These are phyloP conservation scores for Proterorhinus semilunaris DNA, from an alignment of 2,113 vertebrate genomes.

Conservation along the genomic window DNA sequence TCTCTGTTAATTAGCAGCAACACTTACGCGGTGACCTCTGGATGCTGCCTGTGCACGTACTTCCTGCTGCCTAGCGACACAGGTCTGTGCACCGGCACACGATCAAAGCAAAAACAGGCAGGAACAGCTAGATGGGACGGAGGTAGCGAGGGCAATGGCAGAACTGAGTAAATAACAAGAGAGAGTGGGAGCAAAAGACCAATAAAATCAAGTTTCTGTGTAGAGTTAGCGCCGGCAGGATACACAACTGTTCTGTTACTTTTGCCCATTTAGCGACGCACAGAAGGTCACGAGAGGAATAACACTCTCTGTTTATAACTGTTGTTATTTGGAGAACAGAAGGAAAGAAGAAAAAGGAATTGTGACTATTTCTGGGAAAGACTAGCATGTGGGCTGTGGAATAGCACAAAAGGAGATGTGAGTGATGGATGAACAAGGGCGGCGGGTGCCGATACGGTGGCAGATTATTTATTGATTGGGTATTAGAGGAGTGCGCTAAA, in stretches of 20 bases:
- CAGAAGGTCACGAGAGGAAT: slow-evolving; percentile 41
- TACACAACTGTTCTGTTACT: slow-evolving; percentile 47
- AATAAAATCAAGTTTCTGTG: slow-evolving; percentile 34
- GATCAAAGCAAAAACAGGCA: slow-evolving; percentile 19
- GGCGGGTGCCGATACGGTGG: slow-evolving; percentile 53
- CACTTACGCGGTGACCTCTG: slow-evolving; percentile 69
- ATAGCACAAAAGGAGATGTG: slow-evolving; percentile 41
- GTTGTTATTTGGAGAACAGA: background rate
- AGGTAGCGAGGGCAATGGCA: slow-evolving; percentile 20
- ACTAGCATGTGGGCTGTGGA: slow-evolving; percentile 31
- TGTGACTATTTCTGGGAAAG: background rate
- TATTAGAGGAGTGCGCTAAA: slow-evolving; percentile 52
- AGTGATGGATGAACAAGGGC: slow-evolving; percentile 57
- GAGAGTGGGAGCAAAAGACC: slow-evolving; percentile 33
- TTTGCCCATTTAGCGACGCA: slow-evolving; percentile 44
- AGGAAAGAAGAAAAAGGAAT: background rate
- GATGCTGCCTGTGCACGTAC: slow-evolving; percentile 36
- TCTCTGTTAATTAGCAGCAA: slow-evolving; percentile 66
- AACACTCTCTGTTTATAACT: slow-evolving; percentile 27
- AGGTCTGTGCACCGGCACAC: slow-evolving; percentile 25
- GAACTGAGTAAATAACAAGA: slow-evolving; percentile 35
- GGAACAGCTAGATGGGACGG: slow-evolving; percentile 41
- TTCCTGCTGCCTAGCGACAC: slow-evolving; percentile 43
- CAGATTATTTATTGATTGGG: slow-evolving; percentile 75
- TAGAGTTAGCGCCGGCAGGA: slow-evolving; percentile 52